phyloP scores from a whole-genome alignment of 2,797 vertebrate genomes.

The Enteromius viviparus region DNA sequence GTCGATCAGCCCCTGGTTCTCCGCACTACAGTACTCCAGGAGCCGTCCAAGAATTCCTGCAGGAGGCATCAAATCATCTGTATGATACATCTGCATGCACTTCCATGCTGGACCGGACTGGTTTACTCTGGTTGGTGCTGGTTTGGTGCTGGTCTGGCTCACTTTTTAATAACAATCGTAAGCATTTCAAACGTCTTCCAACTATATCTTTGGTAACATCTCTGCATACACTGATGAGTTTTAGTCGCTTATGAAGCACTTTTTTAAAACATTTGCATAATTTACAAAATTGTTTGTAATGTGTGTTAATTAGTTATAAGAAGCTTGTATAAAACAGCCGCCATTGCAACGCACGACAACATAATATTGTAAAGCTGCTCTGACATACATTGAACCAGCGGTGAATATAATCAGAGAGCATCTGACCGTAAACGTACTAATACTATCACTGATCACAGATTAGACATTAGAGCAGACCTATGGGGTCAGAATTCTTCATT shows the following conservation, averaged over 20 bases:
- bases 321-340: neutral
- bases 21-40: neutral
- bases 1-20: neutral
- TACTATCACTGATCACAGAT: neutral
- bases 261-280: neutral
- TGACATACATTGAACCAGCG: too few species aligned
- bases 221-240: neutral
- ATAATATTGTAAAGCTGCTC: too few species aligned
- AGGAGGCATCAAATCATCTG: neutral
- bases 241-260: neutral
- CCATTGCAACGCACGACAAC: neutral
- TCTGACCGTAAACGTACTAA: neutral
- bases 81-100: neutral
- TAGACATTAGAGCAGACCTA: neutral
- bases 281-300: neutral
- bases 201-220: neutral
- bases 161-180: neutral
- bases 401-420: neutral
- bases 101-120: neutral
- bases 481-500: neutral
- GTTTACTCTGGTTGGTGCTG: neutral
- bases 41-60: neutral
- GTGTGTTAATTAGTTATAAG: neutral
- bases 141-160: neutral
- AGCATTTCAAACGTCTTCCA: neutral